These are phyloP conservation scores for Dysdera silvatica DNA, from an alignment of 1,140 invertebrate species.

Conservation along the genomic window DNA sequence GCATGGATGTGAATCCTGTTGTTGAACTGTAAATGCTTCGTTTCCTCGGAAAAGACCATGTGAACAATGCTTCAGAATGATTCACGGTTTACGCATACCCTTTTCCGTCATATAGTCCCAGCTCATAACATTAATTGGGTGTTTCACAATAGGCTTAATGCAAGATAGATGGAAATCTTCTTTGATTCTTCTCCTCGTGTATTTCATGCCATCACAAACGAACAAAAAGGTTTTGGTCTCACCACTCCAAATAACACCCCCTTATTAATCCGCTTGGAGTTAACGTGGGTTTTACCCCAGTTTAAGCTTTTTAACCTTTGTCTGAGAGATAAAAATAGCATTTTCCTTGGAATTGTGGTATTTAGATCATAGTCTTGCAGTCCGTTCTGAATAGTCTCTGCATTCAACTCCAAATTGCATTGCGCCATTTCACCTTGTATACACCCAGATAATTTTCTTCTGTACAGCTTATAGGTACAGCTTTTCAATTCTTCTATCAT, in stretches of 20 bases:
- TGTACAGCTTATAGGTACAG: no score
- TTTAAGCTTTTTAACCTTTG: not conserved
- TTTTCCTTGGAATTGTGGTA: not conserved
- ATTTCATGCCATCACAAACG: not conserved
- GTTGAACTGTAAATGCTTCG: not conserved
- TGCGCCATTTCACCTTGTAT: no score
- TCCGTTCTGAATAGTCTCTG: no score
- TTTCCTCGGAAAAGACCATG: not conserved
- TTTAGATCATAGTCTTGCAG: no score
- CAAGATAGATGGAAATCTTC: not conserved
- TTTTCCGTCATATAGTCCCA: not conserved
- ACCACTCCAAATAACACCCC: not conserved
- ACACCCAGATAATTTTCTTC: no score
- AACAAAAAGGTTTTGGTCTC: not conserved
- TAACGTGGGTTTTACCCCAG: no score
- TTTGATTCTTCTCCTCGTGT: not conserved
- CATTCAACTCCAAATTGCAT: no score
- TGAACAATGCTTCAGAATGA: not conserved
- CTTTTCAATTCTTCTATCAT: no score
- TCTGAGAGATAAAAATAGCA: not conserved
- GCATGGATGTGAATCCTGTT: not conserved
- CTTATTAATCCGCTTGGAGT: not conserved
- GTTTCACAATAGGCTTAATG: not conserved
- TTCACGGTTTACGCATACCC: not conserved
- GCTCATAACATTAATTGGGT: not conserved